Base-by-base conservation (phyloP, 2,888 invertebrate genomes). In the Habroteleia sp. region DNA sequence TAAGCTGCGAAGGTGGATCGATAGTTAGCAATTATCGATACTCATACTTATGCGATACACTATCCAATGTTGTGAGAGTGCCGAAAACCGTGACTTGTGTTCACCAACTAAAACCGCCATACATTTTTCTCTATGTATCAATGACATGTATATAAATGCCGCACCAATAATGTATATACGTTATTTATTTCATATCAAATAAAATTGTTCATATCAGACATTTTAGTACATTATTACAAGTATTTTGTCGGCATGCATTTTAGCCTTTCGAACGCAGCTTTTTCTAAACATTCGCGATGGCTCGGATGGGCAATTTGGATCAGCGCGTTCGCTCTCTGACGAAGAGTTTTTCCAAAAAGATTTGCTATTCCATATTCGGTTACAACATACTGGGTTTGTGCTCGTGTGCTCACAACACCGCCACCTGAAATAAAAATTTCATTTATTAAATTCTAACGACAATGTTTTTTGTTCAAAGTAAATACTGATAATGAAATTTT, bases 311-410 rank as follows among this genome's bases (percentile, higher is more conserved):
- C 93, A 27, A 98, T 93, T 77, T 94, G 91, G 84, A 98, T 97
- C 2, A 98, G 91, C 71, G 93, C 97, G 88, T 97, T 93, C 1
- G 97, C 97, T 52, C 98, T 91, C 87, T 98, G 97, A 1, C 97
- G 91, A 50, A 97, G 91, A 8, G 93, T 94, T 89, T 96, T 96
- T 31, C 98, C 98, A 88, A 97, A 97, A 42, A 98, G 90, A 63
- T 93, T 91, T 0, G 97, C 97, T 78, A 97, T 94, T 8, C 98
- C 98, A 79, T 95, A 92, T 87, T 98, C 98, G 0, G 98, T 98
- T 0, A 97, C 97, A 1, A 98, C 92, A 87, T 97, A 98, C 87
- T 97, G 96, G 0, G 95, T 95, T 87, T 98, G 97, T 0, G 96
- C 97, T 76, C 97, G 92, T 0, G 95, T 93, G 0, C 97, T 96